These are phyloP conservation scores for Gopherus flavomarginatus DNA, from an alignment of 2,113 vertebrate genomes.

Conservation along the genomic window DNA sequence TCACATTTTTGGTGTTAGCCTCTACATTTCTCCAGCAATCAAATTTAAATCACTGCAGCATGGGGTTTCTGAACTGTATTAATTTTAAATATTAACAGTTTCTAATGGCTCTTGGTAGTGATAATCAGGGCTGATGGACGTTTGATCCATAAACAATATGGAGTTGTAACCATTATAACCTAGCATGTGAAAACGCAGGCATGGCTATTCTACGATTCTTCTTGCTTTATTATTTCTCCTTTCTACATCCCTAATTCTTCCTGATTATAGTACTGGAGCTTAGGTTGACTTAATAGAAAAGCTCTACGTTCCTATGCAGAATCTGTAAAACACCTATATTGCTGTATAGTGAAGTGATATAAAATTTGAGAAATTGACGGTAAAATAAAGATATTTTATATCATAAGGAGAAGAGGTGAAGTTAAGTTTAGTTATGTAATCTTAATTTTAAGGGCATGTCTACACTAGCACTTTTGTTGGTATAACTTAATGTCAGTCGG, in stretches of 20 bases:
- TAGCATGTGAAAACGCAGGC: background rate
- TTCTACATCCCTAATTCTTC: background rate
- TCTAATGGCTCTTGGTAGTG: background rate
- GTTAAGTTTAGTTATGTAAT: too few species aligned
- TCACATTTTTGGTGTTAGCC: background rate
- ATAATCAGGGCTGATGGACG: background rate
- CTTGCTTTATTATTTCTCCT: background rate
- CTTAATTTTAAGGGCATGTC: too few species aligned
- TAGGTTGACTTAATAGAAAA: background rate
- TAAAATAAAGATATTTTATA: too few species aligned
- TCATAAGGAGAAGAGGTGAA: too few species aligned
- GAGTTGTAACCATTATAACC: background rate
- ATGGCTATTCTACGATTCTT: background rate
- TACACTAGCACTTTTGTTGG: too few species aligned
- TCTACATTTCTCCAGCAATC: background rate
- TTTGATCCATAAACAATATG: background rate
- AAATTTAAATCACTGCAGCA: background rate
- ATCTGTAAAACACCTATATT: too few species aligned
- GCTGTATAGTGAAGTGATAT: too few species aligned
- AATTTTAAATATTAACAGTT: background rate
- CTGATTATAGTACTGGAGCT: too few species aligned
- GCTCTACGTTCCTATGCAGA: background rate
- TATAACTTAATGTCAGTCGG: too few species aligned
- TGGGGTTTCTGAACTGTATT: background rate
- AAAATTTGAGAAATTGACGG: too few species aligned